phyloP scores from a whole-genome alignment of 2,797 vertebrate species.

The Oceanodroma leucorhoa region DNA sequence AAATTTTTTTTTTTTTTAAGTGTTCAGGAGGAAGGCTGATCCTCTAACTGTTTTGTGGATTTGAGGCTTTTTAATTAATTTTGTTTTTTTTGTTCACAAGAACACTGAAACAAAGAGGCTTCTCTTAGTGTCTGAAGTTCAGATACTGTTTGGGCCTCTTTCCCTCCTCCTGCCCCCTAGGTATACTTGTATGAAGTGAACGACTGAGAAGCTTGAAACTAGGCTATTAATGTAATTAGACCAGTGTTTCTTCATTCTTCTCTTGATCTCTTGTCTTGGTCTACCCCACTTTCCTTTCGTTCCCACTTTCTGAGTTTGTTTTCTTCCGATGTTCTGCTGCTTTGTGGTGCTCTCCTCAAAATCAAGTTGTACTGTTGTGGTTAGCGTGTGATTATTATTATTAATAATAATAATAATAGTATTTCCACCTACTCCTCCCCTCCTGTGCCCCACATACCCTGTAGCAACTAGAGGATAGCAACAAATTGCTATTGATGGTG shows the following conservation, averaged over 20 bases:
- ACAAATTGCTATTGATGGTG: background rate
- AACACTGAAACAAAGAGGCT: background rate
- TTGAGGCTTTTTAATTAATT: background rate
- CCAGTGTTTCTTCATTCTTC: background rate
- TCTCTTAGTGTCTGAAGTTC: background rate
- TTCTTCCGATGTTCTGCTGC: background rate
- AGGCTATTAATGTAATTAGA: background rate
- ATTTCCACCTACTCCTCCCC: background rate
- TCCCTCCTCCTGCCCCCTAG: rapidly evolving
- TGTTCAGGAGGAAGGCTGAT: background rate
- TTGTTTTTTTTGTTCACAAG: background rate
- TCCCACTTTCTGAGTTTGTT: background rate
- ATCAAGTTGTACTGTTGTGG: background rate
- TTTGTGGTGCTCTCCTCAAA: background rate
- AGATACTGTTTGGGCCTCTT: background rate
- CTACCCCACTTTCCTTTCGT: background rate
- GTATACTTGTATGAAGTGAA: background rate
- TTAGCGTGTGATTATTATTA: background rate
- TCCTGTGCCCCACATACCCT: background rate
- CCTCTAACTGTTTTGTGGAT: background rate
- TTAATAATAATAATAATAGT: background rate
- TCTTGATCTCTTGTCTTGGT: background rate
- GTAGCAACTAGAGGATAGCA: background rate
- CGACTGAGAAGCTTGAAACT: background rate
- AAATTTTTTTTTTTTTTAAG: background rate